Evolutionary conservation across 2,113 vertebrate species (phyloP).

Genomic region (Crypturellus undulatus): DNA sequence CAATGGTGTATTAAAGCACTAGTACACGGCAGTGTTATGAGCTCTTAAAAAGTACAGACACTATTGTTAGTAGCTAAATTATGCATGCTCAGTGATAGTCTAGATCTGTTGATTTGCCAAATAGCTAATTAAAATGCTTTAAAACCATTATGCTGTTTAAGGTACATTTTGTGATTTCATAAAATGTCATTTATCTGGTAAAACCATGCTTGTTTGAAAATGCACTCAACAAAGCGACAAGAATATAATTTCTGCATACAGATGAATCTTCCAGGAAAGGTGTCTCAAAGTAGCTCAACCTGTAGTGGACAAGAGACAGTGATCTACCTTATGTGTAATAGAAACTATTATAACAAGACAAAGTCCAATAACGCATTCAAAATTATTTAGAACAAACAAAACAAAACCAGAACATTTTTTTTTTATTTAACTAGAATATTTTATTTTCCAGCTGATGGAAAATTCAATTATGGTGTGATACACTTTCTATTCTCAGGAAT

Average conservation of each 20-base stretch:
- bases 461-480: constrained; percentile 11
- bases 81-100: constrained; percentile 36
- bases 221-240: neutral
- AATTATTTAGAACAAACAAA: neutral
- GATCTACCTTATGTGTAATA: neutral
- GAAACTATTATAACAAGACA: neutral
- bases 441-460: neutral
- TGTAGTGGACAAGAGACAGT: neutral
- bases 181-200: constrained; percentile 68
- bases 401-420: neutral
- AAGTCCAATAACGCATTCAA: neutral
- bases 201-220: constrained; percentile 58
- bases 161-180: constrained; percentile 68
- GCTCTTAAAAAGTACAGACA: constrained; percentile 45
- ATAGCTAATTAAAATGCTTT: constrained; percentile 74
- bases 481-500: neutral
- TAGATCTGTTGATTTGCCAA: constrained; percentile 73
- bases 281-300: neutral
- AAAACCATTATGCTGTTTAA: constrained; percentile 68
- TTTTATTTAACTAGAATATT: neutral
- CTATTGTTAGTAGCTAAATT: constrained; percentile 74
- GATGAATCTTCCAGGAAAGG: neutral
- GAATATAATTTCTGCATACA: constrained; percentile 5
- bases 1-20: constrained; percentile 19
- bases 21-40: constrained; percentile 16